Evolutionary conservation across 2,888 invertebrate genomes (phyloP).

Genomic region (Volucella inflata): DNA sequence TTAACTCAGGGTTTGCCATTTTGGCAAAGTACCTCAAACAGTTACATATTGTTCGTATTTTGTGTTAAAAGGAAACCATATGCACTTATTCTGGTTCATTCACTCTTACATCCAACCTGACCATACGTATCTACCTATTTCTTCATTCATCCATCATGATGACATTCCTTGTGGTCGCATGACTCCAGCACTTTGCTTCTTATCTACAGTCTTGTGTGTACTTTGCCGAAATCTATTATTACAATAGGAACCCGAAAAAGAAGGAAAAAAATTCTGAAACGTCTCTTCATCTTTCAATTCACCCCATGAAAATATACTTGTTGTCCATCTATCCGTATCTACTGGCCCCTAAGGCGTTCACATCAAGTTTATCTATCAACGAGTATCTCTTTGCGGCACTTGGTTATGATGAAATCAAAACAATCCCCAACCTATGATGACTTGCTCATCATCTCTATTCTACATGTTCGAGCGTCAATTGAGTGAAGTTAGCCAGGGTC

Average conservation of each 20-base stretch:
- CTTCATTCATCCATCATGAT: constrained; percentile 11
- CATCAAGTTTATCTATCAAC: constrained; percentile 76
- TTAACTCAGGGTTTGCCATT: too few relatives aligned
- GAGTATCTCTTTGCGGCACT: constrained; percentile 76
- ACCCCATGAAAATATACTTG: constrained; percentile 57
- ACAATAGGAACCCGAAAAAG: constrained; percentile 48
- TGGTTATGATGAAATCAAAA: constrained; percentile 77
- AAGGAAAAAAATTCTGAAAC: constrained; percentile 22
- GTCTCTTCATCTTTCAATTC: constrained; percentile 26
- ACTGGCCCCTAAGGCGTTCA: constrained; percentile 78
- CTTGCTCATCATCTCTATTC: constrained; percentile 54
- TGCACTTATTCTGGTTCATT: neutral
- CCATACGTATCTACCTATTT: too few relatives aligned
- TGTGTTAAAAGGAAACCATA: too few relatives aligned
- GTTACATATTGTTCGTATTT: too few relatives aligned
- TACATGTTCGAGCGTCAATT: constrained; percentile 68
- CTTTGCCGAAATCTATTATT: constrained; percentile 46
- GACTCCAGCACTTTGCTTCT: constrained; percentile 10
- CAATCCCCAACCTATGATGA: constrained; percentile 55
- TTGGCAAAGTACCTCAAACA: too few relatives aligned
- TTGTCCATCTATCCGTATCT: constrained; percentile 77
- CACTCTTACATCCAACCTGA: neutral
- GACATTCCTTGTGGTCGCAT: constrained; percentile 36
- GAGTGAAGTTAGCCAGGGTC: constrained; percentile 68
- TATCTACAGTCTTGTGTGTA: constrained; percentile 37